Conservation (phyloP, 2,888 invertebrate species). For the Drosophila affinis region DNA sequence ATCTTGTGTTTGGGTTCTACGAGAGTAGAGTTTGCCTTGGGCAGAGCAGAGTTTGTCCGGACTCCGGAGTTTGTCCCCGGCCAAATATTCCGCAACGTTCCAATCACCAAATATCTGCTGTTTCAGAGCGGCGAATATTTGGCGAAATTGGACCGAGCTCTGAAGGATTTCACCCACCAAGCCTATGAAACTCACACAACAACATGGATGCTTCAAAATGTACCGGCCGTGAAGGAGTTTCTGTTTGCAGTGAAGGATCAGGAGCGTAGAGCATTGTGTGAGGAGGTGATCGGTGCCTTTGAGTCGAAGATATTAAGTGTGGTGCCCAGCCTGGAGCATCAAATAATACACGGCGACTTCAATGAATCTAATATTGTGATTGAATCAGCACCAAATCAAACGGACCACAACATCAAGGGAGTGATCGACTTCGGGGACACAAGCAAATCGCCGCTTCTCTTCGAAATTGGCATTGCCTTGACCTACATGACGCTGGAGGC, state of each 20-base stretch:
- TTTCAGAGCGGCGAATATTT: conserved; percentile 90
- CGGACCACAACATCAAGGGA: conserved; percentile 86
- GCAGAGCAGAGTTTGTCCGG: too few species aligned
- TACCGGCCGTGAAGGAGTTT: conserved; percentile 89
- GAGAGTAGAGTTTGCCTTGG: conserved; percentile 16
- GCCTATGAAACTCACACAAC: conserved; percentile 87
- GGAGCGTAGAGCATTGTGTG: conserved; percentile 86
- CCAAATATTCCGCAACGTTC: conserved; percentile 87
- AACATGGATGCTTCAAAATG: conserved; percentile 90
- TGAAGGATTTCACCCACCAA: conserved; percentile 90
- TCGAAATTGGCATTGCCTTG: conserved; percentile 92
- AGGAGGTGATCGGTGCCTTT: conserved; percentile 87
- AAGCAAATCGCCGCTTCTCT: conserved; percentile 89
- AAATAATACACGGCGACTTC: conserved; percentile 93
- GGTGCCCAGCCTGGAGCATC: conserved; percentile 86
- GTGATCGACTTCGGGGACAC: conserved; percentile 95
- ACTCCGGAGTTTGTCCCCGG: conserved; percentile 91
- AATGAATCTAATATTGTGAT: conserved; percentile 95
- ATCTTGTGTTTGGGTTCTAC: neutral
- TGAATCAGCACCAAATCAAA: conserved; percentile 68
- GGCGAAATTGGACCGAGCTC: conserved; percentile 88
- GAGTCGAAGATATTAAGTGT: conserved; percentile 87
- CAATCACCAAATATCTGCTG: conserved; percentile 86
- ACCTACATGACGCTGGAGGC: conserved; percentile 91
- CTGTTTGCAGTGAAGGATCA: conserved; percentile 88